These are phyloP conservation scores for Chascanopsetta lugubris DNA, from an alignment of 2,113 vertebrate species.

Conservation along the genomic window DNA sequence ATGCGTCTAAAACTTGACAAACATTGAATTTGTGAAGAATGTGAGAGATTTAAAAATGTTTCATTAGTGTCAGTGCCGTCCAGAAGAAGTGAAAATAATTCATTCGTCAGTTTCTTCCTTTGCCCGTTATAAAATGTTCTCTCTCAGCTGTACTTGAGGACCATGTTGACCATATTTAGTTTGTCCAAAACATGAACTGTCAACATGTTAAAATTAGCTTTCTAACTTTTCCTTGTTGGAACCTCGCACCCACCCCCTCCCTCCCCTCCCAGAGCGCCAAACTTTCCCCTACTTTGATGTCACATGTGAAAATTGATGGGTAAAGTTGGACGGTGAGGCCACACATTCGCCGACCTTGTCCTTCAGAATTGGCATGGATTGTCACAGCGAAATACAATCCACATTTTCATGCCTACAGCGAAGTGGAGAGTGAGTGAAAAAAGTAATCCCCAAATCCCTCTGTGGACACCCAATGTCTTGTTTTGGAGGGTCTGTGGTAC, in stretches of 20 bases:
- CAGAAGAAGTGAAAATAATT: neutral
- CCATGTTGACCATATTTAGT: neutral
- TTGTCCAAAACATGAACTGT: neutral
- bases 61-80: neutral
- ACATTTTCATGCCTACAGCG: slow-evolving; percentile 64
- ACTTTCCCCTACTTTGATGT: neutral
- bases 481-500: slow-evolving; percentile 74
- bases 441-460: slow-evolving; percentile 73
- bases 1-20: no score
- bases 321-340: slow-evolving; percentile 32
- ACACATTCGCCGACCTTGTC: slow-evolving; percentile 68
- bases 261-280: neutral
- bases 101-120: neutral
- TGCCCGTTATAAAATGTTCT: neutral
- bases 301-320: slow-evolving; percentile 27
- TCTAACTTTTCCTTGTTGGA: neutral
- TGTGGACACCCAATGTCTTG: slow-evolving; percentile 71
- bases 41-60: neutral
- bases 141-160: neutral
- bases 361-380: slow-evolving; percentile 71
- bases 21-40: neutral
- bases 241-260: no score
- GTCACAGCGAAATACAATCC: slow-evolving; percentile 76
- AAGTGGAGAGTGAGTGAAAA: slow-evolving; percentile 59
- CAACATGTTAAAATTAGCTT: neutral